These are phyloP conservation scores for Sylvicola cinctus DNA, from an alignment of 2,888 invertebrate genomes.

Conservation along the genomic window DNA sequence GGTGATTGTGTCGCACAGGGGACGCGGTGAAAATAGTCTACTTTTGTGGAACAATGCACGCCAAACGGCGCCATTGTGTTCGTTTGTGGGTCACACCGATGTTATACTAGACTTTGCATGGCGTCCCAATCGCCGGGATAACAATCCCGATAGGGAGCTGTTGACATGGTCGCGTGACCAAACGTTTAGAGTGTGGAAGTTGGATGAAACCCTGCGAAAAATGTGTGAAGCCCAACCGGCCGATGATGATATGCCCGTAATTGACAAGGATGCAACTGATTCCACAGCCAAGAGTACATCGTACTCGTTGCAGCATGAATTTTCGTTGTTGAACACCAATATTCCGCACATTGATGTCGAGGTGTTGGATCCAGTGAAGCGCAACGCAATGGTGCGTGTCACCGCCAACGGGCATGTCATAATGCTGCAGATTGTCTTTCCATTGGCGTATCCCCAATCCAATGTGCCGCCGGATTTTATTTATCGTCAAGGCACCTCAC, in stretches of 20 bases:
- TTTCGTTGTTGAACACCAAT: constrained; percentile 51
- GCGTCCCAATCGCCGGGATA: constrained; percentile 43
- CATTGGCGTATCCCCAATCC: constrained; percentile 49
- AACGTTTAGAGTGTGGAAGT: constrained; percentile 73
- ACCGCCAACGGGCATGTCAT: constrained; percentile 23
- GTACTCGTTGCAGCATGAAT: constrained; percentile 44
- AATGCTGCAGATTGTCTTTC: constrained; percentile 44
- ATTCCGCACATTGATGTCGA: constrained; percentile 48
- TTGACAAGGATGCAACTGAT: neutral
- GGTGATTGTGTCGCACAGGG: constrained; percentile 77
- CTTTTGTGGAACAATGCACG: constrained; percentile 51
- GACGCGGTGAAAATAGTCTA: constrained; percentile 69
- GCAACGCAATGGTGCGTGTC: constrained; percentile 28
- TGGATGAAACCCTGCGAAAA: constrained; percentile 67
- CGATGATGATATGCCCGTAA: constrained; percentile 24
- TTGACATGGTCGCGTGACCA: constrained; percentile 94
- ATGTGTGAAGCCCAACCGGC: constrained; percentile 39
- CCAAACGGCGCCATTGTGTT: constrained; percentile 60
- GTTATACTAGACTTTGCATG: constrained; percentile 90
- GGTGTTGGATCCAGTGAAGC: constrained; percentile 27
- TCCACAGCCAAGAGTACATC: constrained; percentile 13
- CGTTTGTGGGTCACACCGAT: constrained; percentile 85
- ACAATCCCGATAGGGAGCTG: constrained; percentile 35
- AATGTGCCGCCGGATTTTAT: constrained; percentile 43
- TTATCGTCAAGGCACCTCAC: constrained; percentile 40